Percentiles rank a stretch among this genome's conserved stretches.
Conservation (phyloP, 1,140 invertebrate species). For the Helicoverpa armigera region DNA sequence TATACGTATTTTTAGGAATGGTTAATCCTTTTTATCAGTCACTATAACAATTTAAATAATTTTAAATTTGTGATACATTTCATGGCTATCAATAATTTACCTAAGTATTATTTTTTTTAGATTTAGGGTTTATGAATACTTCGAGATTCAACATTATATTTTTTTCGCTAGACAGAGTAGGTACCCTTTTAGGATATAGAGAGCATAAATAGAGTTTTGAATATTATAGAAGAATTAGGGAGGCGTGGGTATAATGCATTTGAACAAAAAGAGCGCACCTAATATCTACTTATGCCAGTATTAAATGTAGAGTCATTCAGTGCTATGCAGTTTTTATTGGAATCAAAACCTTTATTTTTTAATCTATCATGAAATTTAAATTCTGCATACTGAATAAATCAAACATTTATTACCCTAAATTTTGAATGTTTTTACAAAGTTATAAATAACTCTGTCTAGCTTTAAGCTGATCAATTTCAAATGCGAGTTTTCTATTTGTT, state of each 20-base stretch:
- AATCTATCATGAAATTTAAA: too few species aligned
- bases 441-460: slow-evolving; percentile 62
- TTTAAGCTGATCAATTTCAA: slow-evolving; percentile 83
- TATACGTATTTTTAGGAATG: slow-evolving; percentile 9
- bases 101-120: slow-evolving; percentile 6
- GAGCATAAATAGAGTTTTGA: background rate
- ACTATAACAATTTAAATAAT: background rate
- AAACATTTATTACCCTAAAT: slow-evolving; percentile 16
- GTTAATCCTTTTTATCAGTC: slow-evolving; percentile 20
- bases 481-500: slow-evolving; percentile 78
- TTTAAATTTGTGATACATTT: slow-evolving; percentile 42
- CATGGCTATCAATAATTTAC: slow-evolving; percentile 21
- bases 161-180: background rate
- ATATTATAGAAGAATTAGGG: too few species aligned
- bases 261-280: background rate
- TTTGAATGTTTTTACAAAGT: slow-evolving; percentile 35
- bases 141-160: slow-evolving; percentile 2
- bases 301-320: background rate
- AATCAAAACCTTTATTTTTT: background rate
- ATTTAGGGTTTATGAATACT: background rate
- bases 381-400: background rate
- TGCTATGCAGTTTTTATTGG: slow-evolving; percentile 6
- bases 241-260: too few species aligned
- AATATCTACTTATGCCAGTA: background rate
- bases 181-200: background rate